Conservation (phyloP, 2,797 vertebrate species). For the Sebastes matsubarae region DNA sequence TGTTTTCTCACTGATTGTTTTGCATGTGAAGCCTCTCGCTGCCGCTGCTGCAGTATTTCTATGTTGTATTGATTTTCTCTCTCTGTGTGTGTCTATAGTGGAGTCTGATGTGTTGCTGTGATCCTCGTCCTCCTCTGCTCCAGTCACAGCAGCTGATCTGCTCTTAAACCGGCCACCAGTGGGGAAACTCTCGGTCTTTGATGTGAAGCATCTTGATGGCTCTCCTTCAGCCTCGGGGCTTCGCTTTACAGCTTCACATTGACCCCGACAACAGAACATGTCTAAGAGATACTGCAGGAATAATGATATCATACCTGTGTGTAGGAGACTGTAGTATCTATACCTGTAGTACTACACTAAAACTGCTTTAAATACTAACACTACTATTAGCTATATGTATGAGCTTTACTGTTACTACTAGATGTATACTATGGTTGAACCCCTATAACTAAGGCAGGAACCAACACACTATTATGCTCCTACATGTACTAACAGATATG, state of each 20-base stretch:
- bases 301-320: background rate
- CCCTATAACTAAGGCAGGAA: background rate
- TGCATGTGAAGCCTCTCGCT: background rate
- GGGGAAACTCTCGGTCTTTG: slow-evolving; percentile 34
- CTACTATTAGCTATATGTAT: background rate
- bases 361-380: background rate
- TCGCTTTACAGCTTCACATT: slow-evolving; percentile 28
- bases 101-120: slow-evolving; percentile 14
- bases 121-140: slow-evolving; percentile 29
- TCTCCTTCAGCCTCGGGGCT: slow-evolving; percentile 40
- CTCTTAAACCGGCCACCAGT: slow-evolving; percentile 34
- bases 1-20: background rate
- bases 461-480: no score
- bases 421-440: background rate
- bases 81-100: slow-evolving; percentile 5
- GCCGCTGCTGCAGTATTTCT: slow-evolving; percentile 25
- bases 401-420: background rate
- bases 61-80: slow-evolving; percentile 40
- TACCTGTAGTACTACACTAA: background rate
- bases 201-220: slow-evolving; percentile 60
- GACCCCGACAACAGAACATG: slow-evolving; percentile 28
- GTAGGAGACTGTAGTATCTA: no score
- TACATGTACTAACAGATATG: background rate
- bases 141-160: slow-evolving; percentile 45
- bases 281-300: slow-evolving; percentile 25